phyloP scores from a whole-genome alignment of 2,113 vertebrate species.

The Boleophthalmus pectinirostris region DNA sequence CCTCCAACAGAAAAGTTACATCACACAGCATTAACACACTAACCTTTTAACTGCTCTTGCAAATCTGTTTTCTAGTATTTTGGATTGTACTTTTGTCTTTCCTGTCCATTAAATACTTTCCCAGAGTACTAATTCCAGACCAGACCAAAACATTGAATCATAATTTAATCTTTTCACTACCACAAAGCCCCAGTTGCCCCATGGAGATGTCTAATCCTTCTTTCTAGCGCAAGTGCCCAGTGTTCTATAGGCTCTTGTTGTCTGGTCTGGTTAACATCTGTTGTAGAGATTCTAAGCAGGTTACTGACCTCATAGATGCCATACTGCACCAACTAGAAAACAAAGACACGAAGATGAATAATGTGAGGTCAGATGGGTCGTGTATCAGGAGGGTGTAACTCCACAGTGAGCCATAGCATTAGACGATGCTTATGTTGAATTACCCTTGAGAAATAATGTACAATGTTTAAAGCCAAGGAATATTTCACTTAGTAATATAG shows the following conservation, averaged over 20 bases:
- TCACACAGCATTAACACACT: not conserved
- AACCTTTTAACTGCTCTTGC: constrained; percentile 43
- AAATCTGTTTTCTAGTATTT: too few species aligned
- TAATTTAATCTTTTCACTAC: constrained; percentile 28
- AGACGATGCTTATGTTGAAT: not conserved
- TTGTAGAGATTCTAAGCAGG: constrained; percentile 46
- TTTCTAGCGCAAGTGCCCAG: constrained; percentile 36
- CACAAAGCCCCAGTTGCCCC: constrained; percentile 19
- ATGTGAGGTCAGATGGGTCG: constrained; percentile 3
- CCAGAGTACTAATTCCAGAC: not conserved
- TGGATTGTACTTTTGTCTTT: not conserved
- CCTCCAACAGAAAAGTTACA: too few species aligned
- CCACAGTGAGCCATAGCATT: not conserved
- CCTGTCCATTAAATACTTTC: not conserved
- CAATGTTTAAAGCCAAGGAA: not conserved
- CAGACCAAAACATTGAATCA: constrained; percentile 6
- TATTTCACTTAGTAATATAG: not conserved
- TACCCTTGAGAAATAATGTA: not conserved
- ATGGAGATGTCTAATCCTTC: constrained; percentile 41
- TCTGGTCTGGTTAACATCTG: constrained; percentile 63
- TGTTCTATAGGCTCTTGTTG: constrained; percentile 28
- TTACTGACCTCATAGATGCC: constrained; percentile 33
- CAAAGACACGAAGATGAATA: constrained; percentile 17
- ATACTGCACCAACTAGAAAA: constrained; percentile 8
- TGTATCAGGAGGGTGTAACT: not conserved